A percentile compares a stretch with the other conserved stretches of the same genome.
These are phyloP conservation scores for Zosterops hypoxanthus DNA, from an alignment of 2,113 vertebrate genomes.

Conservation along the genomic window DNA sequence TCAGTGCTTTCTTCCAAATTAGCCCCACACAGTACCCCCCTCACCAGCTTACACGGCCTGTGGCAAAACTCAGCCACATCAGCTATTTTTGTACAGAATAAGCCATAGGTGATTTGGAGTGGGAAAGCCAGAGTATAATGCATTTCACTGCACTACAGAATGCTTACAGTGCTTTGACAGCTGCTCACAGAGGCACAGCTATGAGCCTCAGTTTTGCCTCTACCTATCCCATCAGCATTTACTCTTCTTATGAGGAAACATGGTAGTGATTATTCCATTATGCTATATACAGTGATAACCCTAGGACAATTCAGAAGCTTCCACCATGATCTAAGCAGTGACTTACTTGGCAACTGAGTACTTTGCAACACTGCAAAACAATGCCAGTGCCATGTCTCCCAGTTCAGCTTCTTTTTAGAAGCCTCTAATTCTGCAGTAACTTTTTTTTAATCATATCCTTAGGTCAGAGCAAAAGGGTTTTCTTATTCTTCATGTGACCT, in stretches of 20 bases:
- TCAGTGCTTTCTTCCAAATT: not conserved
- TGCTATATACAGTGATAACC: not conserved
- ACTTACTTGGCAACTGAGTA: not conserved
- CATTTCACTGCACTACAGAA: not conserved
- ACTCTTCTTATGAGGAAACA: not conserved
- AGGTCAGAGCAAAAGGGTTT: not conserved
- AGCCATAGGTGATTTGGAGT: not conserved
- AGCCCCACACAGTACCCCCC: not conserved
- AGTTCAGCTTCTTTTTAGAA: not conserved
- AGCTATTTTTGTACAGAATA: conserved; percentile 8
- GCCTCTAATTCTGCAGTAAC: not conserved
- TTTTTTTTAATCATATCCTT: not conserved
- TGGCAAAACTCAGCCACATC: conserved; percentile 4
- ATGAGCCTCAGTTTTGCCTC: not conserved
- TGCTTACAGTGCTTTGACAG: conserved; percentile 14
- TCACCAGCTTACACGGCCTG: not conserved
- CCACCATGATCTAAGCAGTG: not conserved
- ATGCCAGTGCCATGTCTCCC: not conserved
- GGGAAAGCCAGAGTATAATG: not conserved
- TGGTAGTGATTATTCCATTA: conserved; percentile 3
- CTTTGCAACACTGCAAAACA: not conserved
- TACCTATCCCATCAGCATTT: not conserved
- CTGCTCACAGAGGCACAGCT: not conserved
- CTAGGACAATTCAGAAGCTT: not conserved
- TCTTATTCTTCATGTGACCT: not conserved